Evolutionary conservation across 1,140 invertebrate species (phyloP), one percentile per base, ranked within the genome.

Genomic region (Hyposmocoma kahamanoa): DNA sequence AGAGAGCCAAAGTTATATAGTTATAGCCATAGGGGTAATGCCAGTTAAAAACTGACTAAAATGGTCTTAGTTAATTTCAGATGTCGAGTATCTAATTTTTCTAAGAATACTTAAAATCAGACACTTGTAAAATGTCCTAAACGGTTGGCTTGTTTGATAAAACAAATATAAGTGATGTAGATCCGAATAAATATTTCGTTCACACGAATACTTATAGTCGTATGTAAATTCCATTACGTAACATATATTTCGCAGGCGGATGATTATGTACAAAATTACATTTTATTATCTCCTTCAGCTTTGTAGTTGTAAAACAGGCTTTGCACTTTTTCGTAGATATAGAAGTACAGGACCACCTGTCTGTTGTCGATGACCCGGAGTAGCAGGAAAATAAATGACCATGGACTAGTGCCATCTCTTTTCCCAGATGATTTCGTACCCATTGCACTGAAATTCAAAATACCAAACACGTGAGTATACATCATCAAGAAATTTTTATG

Each of bases 151-250:
- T n/a, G n/a, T n/a, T n/a, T n/a, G n/a, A n/a, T n/a, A n/a, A n/a
- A n/a, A n/a, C n/a, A n/a, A n/a, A n/a, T n/a, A n/a, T n/a, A n/a
- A n/a, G n/a, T n/a, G n/a, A n/a, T n/a, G n/a, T n/a, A n/a, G n/a
- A n/a, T n/a, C n/a, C n/a, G n/a, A n/a, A n/a, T n/a, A n/a, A n/a
- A n/a, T n/a, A n/a, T n/a, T n/a, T n/a, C n/a, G n/a, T n/a, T n/a
- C 24, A 28, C 24, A 28, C 5, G 24, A 6, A 6, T 28, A 11
- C 6, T 34, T 53, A 72, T 19, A 67, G 54, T 49, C 72, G 74
- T 5, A 68, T 47, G 50, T 77, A 74, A n/a, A 66, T 55, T 2
- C 72, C 76, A 1, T 71, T 50, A 15, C 64, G 61, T 18, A 80
- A 71, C 17, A 52, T 52, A 48, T 75, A 77, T 39, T 67, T 67